These are phyloP conservation scores for Patella depressa DNA, from an alignment of 2,888 invertebrate genomes.

Conservation along the genomic window DNA sequence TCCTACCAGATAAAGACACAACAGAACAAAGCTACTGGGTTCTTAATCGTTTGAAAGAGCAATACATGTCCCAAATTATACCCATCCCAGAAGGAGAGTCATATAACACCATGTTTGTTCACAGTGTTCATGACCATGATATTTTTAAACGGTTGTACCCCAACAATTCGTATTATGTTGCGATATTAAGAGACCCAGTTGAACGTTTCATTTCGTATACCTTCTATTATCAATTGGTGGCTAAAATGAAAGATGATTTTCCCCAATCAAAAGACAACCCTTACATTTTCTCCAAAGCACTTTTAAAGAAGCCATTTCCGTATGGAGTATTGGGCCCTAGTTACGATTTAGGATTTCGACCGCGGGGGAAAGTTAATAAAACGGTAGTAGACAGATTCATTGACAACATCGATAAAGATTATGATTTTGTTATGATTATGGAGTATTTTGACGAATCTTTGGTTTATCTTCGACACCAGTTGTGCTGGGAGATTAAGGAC, in stretches of 20 bases:
- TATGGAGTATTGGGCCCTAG: background rate
- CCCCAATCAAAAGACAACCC: background rate
- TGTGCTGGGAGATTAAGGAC: conserved; percentile 61
- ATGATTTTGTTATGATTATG: conserved; percentile 59
- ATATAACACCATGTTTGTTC: conserved; percentile 45
- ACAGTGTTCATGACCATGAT: conserved; percentile 39
- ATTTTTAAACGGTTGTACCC: conserved; percentile 38
- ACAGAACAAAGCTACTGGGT: conserved; percentile 39
- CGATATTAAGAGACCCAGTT: conserved; percentile 41
- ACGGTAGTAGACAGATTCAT: conserved; percentile 38
- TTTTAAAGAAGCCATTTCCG: background rate
- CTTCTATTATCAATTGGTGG: conserved; percentile 40
- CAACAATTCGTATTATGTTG: conserved; percentile 37
- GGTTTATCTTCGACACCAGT: conserved; percentile 52
- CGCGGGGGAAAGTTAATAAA: background rate
- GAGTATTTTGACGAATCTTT: conserved; percentile 66
- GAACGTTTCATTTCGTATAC: conserved; percentile 43
- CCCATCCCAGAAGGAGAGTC: conserved; percentile 41
- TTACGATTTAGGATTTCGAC: background rate
- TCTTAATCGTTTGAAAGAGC: conserved; percentile 39
- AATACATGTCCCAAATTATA: conserved; percentile 32
- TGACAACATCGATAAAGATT: conserved; percentile 42
- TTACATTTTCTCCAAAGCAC: background rate
- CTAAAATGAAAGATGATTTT: conserved; percentile 11
- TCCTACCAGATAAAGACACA: conserved; percentile 41